phyloP scores from a whole-genome alignment of 2,113 vertebrate species.

The Nettapus auritus region DNA sequence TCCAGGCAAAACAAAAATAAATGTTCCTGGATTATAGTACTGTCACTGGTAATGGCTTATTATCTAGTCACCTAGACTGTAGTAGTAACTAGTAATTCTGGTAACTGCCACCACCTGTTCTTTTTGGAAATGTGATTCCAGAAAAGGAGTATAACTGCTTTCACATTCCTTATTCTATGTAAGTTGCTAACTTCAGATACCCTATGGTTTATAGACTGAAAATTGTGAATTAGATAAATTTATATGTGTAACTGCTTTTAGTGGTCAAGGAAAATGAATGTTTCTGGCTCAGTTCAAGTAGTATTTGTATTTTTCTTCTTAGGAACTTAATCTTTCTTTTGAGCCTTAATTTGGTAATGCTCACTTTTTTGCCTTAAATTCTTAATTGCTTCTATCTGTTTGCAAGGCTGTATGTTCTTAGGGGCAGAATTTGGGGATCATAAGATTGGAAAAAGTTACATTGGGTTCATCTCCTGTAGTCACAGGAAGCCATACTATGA shows the following conservation, averaged over 20 bases:
- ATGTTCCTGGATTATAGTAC: accelerated
- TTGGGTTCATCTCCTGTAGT: not conserved
- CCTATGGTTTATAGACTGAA: not conserved
- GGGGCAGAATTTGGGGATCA: not conserved
- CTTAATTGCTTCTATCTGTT: not conserved
- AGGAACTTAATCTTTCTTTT: not conserved
- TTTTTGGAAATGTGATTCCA: not conserved
- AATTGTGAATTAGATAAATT: not conserved
- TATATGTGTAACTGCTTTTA: not conserved
- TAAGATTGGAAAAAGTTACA: not conserved
- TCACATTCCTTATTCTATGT: not conserved
- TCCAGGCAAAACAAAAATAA: not conserved
- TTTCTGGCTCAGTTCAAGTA: not conserved
- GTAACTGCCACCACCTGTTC: not conserved
- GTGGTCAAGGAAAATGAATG: not conserved
- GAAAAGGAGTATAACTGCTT: not conserved
- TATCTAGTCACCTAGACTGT: not conserved
- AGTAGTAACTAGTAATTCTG: not conserved
- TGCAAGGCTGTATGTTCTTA: not conserved
- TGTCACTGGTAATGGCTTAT: not conserved
- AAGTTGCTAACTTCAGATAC: not conserved
- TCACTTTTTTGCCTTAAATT: not conserved
- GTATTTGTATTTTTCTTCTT: not conserved
- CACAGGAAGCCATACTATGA: not conserved
- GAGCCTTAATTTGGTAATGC: not conserved